A percentile compares a stretch with the other conserved stretches of the same genome.
Conservation (phyloP, 2,797 vertebrate genomes). For the Artibeus jamaicensis region DNA sequence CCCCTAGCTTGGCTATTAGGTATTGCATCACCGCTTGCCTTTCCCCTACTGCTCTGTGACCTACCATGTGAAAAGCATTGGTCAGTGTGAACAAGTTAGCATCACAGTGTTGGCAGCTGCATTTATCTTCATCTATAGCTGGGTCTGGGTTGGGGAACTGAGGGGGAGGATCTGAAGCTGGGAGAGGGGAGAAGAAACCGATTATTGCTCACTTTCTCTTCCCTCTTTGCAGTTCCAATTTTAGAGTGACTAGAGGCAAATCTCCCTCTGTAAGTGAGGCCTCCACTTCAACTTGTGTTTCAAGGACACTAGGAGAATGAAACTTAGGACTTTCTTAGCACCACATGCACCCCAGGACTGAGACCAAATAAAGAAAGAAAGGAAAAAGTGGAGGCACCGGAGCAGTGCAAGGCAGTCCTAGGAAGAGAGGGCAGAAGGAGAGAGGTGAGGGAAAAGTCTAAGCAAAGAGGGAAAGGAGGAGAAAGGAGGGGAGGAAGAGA, state of each 20-base stretch:
- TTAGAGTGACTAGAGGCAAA: not conserved
- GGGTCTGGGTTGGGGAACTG: not conserved
- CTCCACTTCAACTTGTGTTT: not conserved
- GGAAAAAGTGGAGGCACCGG: not conserved
- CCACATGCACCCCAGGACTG: not conserved
- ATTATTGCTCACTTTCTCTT: slow-evolving; percentile 14
- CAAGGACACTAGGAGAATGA: not conserved
- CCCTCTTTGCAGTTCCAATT: slow-evolving; percentile 11
- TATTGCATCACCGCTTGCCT: slow-evolving; percentile 46
- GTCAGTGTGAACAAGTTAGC: not conserved
- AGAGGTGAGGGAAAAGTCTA: not conserved
- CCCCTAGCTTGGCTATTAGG: not conserved
- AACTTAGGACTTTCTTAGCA: not conserved
- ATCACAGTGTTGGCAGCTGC: not conserved
- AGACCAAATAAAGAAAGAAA: not conserved
- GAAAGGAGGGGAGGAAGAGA: not conserved
- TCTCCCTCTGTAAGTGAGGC: not conserved
- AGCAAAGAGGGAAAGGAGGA: not conserved
- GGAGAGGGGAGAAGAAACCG: not conserved
- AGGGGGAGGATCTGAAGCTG: not conserved
- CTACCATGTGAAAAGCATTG: not conserved
- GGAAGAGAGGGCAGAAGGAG: not conserved
- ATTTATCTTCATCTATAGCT: not conserved
- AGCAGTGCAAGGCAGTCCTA: not conserved
- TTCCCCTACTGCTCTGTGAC: slow-evolving; percentile 38